Percentiles rank a stretch among this genome's conserved stretches.
Evolutionary conservation across 2,797 vertebrate species (phyloP).

Genomic region (Rhincodon typus): DNA sequence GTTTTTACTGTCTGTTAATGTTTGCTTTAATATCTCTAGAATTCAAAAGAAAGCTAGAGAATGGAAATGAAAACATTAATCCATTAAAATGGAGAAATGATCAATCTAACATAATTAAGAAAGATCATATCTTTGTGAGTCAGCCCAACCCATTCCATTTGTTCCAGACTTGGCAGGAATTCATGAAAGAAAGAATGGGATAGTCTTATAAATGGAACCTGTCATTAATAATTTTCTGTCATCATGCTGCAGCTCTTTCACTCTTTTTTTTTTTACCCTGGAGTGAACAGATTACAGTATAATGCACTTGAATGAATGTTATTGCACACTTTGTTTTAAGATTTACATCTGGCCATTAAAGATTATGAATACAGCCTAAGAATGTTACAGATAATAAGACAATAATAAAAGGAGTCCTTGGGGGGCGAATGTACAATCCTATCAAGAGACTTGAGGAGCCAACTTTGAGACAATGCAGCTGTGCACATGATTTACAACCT

Average conservation of each 20-base stretch:
- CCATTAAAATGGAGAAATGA: neutral
- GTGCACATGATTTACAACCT: neutral
- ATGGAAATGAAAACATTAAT: neutral
- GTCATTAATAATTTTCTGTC: constrained; percentile 9
- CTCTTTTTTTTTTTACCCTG: neutral
- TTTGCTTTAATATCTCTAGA: neutral
- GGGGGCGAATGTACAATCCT: neutral
- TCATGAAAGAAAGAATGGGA: neutral
- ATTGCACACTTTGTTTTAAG: neutral
- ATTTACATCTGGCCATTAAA: neutral
- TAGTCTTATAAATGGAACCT: neutral
- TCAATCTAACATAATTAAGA: neutral
- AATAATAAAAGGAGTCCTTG: neutral
- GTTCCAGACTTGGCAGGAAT: neutral
- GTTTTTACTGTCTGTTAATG: neutral
- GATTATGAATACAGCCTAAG: neutral
- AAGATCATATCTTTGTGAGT: neutral
- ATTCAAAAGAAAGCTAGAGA: neutral
- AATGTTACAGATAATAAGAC: neutral
- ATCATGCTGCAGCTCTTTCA: neutral
- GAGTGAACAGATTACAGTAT: neutral
- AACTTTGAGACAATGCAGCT: neutral
- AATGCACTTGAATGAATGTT: neutral
- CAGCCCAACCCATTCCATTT: neutral
- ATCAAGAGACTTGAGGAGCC: neutral